phyloP scores from a whole-genome alignment of 1,140 invertebrate genomes.

The Elysia chlorotica region DNA sequence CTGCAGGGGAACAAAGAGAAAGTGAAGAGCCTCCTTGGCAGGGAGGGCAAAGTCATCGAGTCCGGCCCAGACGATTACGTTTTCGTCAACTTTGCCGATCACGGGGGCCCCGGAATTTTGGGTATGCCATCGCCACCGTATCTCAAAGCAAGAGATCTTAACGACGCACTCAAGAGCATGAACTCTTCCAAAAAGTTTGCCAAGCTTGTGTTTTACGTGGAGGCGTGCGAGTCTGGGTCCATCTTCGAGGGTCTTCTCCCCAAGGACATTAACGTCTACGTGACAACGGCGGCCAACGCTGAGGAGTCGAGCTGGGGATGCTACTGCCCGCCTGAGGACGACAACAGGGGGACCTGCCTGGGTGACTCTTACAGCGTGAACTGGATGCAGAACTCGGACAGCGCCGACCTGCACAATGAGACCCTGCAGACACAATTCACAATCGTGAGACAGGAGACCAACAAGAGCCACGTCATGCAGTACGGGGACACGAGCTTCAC shows the following conservation, averaged over 20 bases:
- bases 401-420: background rate
- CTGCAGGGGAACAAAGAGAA: background rate
- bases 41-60: constrained; percentile 65
- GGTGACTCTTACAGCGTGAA: background rate
- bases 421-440: background rate
- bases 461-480: background rate
- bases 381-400: background rate
- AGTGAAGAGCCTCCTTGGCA: constrained; percentile 62
- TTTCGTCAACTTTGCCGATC: constrained; percentile 73
- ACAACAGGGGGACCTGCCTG: background rate
- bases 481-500: background rate
- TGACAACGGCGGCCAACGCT: background rate
- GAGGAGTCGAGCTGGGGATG: background rate
- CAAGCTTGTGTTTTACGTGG: constrained; percentile 70
- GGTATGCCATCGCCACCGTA: constrained; percentile 37
- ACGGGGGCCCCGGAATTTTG: constrained; percentile 69
- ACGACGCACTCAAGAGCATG: constrained; percentile 64
- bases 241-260: background rate
- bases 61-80: constrained; percentile 69
- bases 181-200: constrained; percentile 61
- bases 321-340: too few species aligned
- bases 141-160: constrained; percentile 62
- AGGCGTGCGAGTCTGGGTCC: constrained; percentile 51
- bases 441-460: background rate
- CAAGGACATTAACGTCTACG: background rate